Conservation (phyloP, 2,113 vertebrate species). For the Stigmatopora nigra region DNA sequence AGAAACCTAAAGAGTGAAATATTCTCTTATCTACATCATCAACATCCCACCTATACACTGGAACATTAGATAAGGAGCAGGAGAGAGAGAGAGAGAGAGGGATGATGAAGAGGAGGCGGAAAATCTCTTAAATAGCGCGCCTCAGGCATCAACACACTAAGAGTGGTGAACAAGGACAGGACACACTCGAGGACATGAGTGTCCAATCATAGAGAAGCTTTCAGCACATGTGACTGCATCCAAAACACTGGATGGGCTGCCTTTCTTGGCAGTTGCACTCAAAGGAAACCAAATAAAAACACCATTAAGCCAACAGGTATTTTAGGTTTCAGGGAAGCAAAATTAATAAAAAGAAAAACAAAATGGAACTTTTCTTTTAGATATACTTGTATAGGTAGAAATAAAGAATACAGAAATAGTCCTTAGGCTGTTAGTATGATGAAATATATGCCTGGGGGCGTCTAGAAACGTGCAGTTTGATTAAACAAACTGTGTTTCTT, state of each 20-base stretch:
- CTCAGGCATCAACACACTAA: conserved; percentile 53
- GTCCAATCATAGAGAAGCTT: conserved; percentile 52
- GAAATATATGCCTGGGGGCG: conserved; percentile 69
- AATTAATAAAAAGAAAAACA: conserved; percentile 53
- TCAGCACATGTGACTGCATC: conserved; percentile 54
- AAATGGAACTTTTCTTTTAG: conserved; percentile 34
- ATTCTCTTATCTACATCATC: conserved; percentile 63
- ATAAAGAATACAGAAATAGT: conserved; percentile 84
- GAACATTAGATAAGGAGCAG: conserved; percentile 45
- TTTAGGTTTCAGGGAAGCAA: conserved; percentile 44
- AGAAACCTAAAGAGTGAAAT: conserved; percentile 61
- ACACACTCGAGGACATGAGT: conserved; percentile 49
- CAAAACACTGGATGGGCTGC: conserved; percentile 35
- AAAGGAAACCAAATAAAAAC: conserved; percentile 22
- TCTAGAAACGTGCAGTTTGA: conserved; percentile 77
- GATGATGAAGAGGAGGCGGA: not conserved
- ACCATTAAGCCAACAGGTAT: conserved; percentile 37
- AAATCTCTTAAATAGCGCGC: conserved; percentile 53
- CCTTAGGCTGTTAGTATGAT: conserved; percentile 71
- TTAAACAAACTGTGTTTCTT: conserved; percentile 55
- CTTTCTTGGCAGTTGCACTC: conserved; percentile 37
- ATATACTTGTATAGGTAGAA: conserved; percentile 60
- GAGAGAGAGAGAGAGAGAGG: not conserved
- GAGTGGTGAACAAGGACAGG: conserved; percentile 55
- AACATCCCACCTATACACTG: conserved; percentile 61